A percentile compares a stretch with the other conserved stretches of the same genome.
Evolutionary conservation across 2,113 vertebrate genomes (phyloP).

Genomic region (Lycaon pictus): DNA sequence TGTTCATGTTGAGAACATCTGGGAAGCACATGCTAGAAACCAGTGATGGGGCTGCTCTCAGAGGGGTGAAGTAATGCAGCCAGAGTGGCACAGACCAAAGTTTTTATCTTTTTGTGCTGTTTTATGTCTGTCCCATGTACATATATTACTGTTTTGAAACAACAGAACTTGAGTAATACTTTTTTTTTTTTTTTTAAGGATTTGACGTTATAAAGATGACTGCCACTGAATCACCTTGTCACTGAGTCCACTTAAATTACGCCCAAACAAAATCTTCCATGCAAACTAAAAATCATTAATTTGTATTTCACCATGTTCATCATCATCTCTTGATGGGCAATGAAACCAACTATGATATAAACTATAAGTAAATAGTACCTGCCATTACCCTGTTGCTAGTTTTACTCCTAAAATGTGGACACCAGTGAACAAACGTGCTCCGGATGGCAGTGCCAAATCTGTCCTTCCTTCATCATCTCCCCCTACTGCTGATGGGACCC

Average conservation of each 20-base stretch:
- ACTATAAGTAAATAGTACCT: neutral
- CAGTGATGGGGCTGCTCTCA: rapidly evolving
- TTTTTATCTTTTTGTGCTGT: neutral
- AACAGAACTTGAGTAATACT: too few relatives aligned
- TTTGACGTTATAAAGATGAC: neutral
- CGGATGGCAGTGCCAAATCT: neutral
- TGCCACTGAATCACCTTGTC: neutral
- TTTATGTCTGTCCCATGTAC: neutral
- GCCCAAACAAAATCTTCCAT: neutral
- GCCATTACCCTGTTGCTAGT: neutral
- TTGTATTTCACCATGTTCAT: neutral
- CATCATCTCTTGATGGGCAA: neutral
- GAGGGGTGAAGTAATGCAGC: too few relatives aligned
- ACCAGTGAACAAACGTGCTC: neutral
- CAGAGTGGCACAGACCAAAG: neutral
- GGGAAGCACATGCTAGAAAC: neutral
- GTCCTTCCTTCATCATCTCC: neutral
- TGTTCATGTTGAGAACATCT: neutral
- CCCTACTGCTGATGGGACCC: neutral
- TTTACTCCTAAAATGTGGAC: neutral
- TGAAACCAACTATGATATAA: neutral
- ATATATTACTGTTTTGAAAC: too few relatives aligned
- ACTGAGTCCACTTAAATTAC: neutral
- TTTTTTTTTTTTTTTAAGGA: neutral
- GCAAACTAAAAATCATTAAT: neutral